Base-by-base conservation (phyloP, 2,888 invertebrate species). In the Agonum fuliginosum region DNA sequence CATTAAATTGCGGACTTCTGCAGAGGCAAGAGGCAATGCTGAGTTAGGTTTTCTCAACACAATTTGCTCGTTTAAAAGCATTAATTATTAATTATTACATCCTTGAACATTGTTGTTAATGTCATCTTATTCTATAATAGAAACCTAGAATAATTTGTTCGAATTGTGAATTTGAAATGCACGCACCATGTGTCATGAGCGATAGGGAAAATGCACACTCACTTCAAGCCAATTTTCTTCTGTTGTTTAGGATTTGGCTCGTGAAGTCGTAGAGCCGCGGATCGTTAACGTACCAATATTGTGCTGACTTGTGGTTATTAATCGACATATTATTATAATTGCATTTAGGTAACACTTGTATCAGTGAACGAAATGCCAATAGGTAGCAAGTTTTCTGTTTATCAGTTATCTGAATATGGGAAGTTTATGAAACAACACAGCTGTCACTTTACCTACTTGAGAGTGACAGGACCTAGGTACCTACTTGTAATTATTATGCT, bases 301-400 rank as follows among this genome's bases (percentile, higher is more conserved):
- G 85, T 83, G 84, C 85, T 85, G 86, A 86, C 86, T 85, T 84
- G 86, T 83, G 84, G 82, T 84, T 86, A 86, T 86, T 86, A 86
- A 87, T 87, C 86, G 87, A 86, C 84, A 84, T 85, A 86, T 86
- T 87, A 86, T 87, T 87, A 84, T 86, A 87, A 87, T 86, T 86
- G 83, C 74, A 48, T 74, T 65, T n/a, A n/a, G 46, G 74, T 74
- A 74, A 74, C 74, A 74, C 65, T 74, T 74, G 74, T 48, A 62
- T 20, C n/a, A 41, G 14, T 27, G 8, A 30, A 10, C 4, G 30
- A 62, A 27, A 30, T 34, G 27, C 24, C 54, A 24, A 48, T 48
- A 48, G 24, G 12, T n/a, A 54, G 10, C 54, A 54, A n/a, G 1
- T 37, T 12, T 24, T 54, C 12, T 54, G 24, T 54, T 54, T 24